A percentile compares a stretch with the other conserved stretches of the same genome.
Conservation (phyloP, 2,797 vertebrate genomes). For the Enteromius radiatus region DNA sequence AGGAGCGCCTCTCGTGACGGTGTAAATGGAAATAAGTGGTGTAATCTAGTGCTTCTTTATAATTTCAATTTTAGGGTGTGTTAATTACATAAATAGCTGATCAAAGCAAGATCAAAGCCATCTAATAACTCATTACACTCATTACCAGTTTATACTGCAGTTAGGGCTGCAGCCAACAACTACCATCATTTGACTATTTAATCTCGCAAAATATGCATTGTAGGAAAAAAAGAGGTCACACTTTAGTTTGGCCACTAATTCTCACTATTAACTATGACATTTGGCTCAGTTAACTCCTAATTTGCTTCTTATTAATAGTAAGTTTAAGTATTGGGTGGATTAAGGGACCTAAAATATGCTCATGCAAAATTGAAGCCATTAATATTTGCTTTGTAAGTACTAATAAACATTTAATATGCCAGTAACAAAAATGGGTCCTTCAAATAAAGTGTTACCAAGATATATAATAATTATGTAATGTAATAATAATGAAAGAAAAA, state of each 20-base stretch:
- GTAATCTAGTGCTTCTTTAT: not conserved
- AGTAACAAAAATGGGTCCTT: not conserved
- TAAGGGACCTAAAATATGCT: not conserved
- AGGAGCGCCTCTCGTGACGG: not conserved
- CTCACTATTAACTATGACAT: not conserved
- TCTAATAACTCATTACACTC: conserved; percentile 5
- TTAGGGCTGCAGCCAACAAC: not conserved
- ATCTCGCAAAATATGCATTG: not conserved
- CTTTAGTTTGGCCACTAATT: not conserved
- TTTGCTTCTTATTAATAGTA: not conserved
- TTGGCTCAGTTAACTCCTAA: not conserved
- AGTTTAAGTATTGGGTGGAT: not conserved
- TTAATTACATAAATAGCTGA: conserved; percentile 10
- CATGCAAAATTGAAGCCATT: not conserved
- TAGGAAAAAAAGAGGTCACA: not conserved
- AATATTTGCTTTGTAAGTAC: not conserved
- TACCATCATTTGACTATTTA: not conserved
- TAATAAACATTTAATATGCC: not conserved
- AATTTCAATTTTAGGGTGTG: conserved; percentile 18
- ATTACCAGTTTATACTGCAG: not conserved
- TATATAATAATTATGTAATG: not conserved
- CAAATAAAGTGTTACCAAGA: not conserved
- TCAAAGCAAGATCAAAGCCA: conserved; percentile 31
- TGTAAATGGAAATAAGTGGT: conserved; percentile 24
- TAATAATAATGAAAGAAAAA: not conserved